These are phyloP conservation scores for Xenopus petersii DNA, from an alignment of 2,797 vertebrate genomes.

Conservation along the genomic window DNA sequence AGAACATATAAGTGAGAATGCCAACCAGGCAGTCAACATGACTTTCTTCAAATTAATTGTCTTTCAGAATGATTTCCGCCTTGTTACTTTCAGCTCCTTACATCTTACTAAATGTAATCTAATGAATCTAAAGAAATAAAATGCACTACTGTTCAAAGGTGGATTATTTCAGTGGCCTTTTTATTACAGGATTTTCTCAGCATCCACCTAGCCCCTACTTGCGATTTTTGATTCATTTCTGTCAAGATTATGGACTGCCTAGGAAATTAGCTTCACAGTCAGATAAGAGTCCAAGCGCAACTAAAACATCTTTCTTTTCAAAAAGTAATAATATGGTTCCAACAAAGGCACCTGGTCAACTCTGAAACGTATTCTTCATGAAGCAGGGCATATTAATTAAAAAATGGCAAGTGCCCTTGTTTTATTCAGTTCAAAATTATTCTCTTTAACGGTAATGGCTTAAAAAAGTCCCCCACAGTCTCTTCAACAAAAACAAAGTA, in stretches of 20 bases:
- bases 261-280: background rate
- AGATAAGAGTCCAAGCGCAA: background rate
- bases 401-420: background rate
- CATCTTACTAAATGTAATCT: background rate
- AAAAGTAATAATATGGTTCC: background rate
- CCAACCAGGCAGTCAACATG: background rate
- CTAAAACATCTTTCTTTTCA: slow-evolving; percentile 7
- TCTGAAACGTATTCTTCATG: background rate
- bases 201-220: background rate
- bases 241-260: slow-evolving; percentile 3
- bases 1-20: background rate
- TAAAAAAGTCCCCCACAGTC: background rate
- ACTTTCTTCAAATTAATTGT: slow-evolving; percentile 1
- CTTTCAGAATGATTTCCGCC: background rate
- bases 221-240: slow-evolving; percentile 15
- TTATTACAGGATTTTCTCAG: slow-evolving; percentile 13
- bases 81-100: background rate
- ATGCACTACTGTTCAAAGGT: background rate
- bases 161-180: background rate
- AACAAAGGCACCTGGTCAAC: background rate
- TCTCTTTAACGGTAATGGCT: background rate
- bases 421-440: background rate
- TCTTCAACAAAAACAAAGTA: background rate
- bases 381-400: background rate
- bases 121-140: slow-evolving; percentile 1